A percentile compares a stretch with the other conserved stretches of the same genome.
Evolutionary conservation across 2,888 invertebrate genomes (phyloP).

Genomic region (Dolomedes plantarius): DNA sequence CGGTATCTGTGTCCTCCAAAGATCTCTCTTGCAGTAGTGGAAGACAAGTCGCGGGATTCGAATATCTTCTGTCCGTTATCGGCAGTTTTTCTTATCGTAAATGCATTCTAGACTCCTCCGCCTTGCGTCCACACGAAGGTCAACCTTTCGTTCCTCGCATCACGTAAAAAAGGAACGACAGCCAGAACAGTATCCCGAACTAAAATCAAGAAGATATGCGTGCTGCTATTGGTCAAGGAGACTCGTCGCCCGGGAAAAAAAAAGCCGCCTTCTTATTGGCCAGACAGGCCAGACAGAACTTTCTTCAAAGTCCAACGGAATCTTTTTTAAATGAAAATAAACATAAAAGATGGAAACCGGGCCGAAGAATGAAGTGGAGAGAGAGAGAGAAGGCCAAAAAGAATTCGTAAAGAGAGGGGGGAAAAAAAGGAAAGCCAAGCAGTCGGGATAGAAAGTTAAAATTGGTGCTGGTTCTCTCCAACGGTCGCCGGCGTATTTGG

Average conservation of each 20-base stretch:
- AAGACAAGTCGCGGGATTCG: neutral
- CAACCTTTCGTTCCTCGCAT: slow-evolving; percentile 19
- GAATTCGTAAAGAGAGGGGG: neutral
- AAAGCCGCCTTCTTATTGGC: slow-evolving; percentile 44
- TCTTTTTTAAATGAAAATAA: slow-evolving; percentile 47
- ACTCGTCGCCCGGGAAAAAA: slow-evolving; percentile 52
- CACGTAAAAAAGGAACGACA: slow-evolving; percentile 9
- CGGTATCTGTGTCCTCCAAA: neutral
- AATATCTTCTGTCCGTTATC: slow-evolving; percentile 2
- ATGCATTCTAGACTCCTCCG: neutral
- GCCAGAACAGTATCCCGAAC: neutral
- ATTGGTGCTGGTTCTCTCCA: slow-evolving; percentile 47
- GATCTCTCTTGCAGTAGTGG: neutral
- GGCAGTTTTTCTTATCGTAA: neutral
- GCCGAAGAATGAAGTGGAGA: neutral
- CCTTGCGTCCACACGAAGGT: slow-evolving; percentile 42
- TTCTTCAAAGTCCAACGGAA: slow-evolving; percentile 69
- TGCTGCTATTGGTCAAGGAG: slow-evolving; percentile 45
- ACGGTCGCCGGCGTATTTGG: slow-evolving; percentile 41
- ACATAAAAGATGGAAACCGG: slow-evolving; percentile 21
- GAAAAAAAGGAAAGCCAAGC: neutral
- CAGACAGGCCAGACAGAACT: slow-evolving; percentile 62
- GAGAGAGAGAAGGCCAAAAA: slow-evolving; percentile 5
- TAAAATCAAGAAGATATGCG: neutral
- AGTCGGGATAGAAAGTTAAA: slow-evolving; percentile 43